phyloP scores from a whole-genome alignment of 2,888 invertebrate genomes.

The Diadromus collaris region DNA sequence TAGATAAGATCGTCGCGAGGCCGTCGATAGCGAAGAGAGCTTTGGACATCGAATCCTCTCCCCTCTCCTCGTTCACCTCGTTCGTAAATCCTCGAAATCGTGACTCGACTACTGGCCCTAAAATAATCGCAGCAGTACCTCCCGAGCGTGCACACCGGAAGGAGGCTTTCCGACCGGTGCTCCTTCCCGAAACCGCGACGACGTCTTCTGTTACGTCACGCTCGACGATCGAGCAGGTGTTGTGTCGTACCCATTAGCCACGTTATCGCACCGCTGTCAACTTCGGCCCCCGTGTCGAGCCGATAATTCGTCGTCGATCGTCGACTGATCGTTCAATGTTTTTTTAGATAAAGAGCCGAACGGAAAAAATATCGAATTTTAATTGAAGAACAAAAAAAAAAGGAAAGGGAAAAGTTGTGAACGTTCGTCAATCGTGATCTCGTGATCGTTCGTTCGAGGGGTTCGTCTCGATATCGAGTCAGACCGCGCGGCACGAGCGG shows the following conservation, averaged over 20 bases:
- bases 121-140: neutral
- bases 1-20: slow-evolving; percentile 9
- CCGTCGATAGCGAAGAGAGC: neutral
- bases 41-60: neutral
- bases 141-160: neutral
- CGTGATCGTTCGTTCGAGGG: slow-evolving; percentile 46
- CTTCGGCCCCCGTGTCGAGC: neutral
- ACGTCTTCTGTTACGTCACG: slow-evolving; percentile 25
- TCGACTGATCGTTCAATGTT: too few species aligned
- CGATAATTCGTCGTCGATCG: neutral
- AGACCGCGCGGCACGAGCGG: slow-evolving; percentile 13
- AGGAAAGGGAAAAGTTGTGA: slow-evolving; percentile 18
- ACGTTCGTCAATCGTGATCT: slow-evolving; percentile 38
- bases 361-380: neutral
- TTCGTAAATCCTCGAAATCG: neutral
- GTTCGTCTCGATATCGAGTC: slow-evolving; percentile 22
- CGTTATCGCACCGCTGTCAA: neutral
- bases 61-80: neutral
- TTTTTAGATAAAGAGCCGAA: neutral
- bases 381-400: neutral
- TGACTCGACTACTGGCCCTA: slow-evolving; percentile 15
- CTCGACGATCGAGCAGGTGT: slow-evolving; percentile 38
- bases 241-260: slow-evolving; percentile 32
- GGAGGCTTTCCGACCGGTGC: slow-evolving; percentile 6
- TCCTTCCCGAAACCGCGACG: neutral